Percentiles rank a stretch among this genome's conserved stretches.
These are phyloP conservation scores for Clusia tigrina DNA, from an alignment of 2,888 invertebrate species.

Conservation along the genomic window DNA sequence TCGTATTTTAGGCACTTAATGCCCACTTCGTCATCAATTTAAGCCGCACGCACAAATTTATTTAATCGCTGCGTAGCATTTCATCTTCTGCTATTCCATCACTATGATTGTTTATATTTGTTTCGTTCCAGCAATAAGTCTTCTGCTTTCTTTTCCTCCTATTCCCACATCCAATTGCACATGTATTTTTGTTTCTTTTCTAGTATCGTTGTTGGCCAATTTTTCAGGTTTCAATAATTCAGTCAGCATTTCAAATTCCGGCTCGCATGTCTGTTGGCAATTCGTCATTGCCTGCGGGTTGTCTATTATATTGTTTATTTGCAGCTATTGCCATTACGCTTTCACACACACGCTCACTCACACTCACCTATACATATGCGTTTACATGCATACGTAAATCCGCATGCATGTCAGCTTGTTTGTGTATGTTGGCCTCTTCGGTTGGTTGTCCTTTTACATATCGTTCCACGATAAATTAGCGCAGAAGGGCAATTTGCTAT, in stretches of 20 bases:
- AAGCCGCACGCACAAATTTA: background rate
- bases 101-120: background rate
- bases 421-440: background rate
- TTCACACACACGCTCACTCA: constrained; percentile 14
- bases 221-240: constrained; percentile 1
- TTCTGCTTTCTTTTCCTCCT: background rate
- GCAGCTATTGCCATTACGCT: constrained; percentile 4
- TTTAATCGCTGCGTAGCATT: background rate
- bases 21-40: background rate
- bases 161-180: no score
- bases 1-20: no score
- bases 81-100: background rate
- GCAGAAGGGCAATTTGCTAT: constrained; percentile 26
- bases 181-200: background rate
- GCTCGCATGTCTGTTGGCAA: constrained; percentile 61
- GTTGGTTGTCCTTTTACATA: no score
- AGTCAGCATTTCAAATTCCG: background rate
- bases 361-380: constrained; percentile 19
- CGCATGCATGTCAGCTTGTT: constrained; percentile 6
- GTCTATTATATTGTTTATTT: constrained; percentile 57
- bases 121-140: background rate
- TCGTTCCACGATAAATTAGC: constrained; percentile 23
- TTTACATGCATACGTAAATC: background rate
- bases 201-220: background rate
- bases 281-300: constrained; percentile 63